Base-by-base conservation (phyloP, 2,113 vertebrate species). In the Gymnocephalus cernua region DNA sequence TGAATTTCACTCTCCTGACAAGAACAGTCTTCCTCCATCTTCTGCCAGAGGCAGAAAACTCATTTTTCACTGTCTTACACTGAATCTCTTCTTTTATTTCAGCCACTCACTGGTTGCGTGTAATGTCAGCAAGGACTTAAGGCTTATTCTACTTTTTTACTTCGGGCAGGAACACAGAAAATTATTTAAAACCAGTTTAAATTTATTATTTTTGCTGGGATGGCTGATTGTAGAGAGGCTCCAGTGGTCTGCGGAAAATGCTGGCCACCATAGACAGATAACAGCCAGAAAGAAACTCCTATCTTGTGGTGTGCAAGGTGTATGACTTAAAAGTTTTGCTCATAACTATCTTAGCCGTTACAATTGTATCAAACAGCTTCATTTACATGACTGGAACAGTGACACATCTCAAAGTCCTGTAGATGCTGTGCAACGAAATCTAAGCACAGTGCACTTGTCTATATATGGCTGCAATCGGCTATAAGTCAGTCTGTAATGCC, bases 31-130 rank as follows among this genome's bases (percentile, higher is more conserved):
- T 29, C 56, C 58, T 71, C 48, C 19, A 38, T 62, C 23, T 27
- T 74, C 68, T 71, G 29, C 45, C 63, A 62, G 62, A 53, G 54
- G 61, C 47, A 48, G 64, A 69, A 74, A 77, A 25, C 25, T 45
- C 12, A 41, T 23, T 63, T 58, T 65, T 61, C 41, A 32, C 35
- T 23, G 45, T 76, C 41, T 50, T 50, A 50, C 3, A 47, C 16
- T 19, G 6, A 75, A 57, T 63, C 25, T 63, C 12, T 2, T 54
- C 13, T 16, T 61, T 53, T 53, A 11, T 76, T 56, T 64, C 9
- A 44, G 35, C 19, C n/a, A 48, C 38, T 65, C 9, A 54, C 51
- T 56, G n/a, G 1, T 41, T 41, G 12, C 32, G 61, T 53, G 56
- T n/a, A 59, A n/a, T 18, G 9, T 51, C 45, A 38, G 21, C 12